Conservation (phyloP, 2,888 invertebrate species). For the Cerastis leucographa region DNA sequence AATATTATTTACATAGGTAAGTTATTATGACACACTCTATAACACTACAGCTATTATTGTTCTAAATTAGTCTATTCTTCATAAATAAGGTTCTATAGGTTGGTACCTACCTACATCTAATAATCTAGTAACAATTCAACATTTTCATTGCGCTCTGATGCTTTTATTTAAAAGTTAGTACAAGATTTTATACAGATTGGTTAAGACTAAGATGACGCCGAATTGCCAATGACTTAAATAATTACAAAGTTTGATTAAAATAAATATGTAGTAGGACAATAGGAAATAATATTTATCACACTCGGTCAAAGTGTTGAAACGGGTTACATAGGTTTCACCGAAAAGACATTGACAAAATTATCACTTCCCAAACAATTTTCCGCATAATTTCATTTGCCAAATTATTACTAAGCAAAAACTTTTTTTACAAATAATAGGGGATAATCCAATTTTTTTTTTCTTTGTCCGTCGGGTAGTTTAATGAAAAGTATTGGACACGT, state of each 20-base stretch:
- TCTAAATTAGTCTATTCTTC: constrained; percentile 73
- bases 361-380: too few relatives aligned
- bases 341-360: too few relatives aligned
- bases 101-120: constrained; percentile 23
- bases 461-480: too few relatives aligned
- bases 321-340: too few relatives aligned
- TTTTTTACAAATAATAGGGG: too few relatives aligned
- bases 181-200: constrained; percentile 33
- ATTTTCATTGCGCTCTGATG: constrained; percentile 62
- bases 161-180: constrained; percentile 22
- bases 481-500: too few relatives aligned
- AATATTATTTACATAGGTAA: constrained; percentile 52
- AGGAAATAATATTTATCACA: background rate
- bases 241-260: constrained; percentile 5
- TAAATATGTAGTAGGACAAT: background rate
- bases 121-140: constrained; percentile 74
- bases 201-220: constrained; percentile 64
- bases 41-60: constrained; percentile 76
- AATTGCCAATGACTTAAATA: constrained; percentile 81
- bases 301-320: background rate
- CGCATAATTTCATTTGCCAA: too few relatives aligned
- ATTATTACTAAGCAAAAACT: too few relatives aligned
- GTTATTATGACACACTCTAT: constrained; percentile 42
- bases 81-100: constrained; percentile 56
- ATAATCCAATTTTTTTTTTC: too few relatives aligned